A percentile compares a stretch with the other conserved stretches of the same genome.
Evolutionary conservation across 2,888 invertebrate genomes (phyloP).

Genomic region (Parthenolecanium corni): DNA sequence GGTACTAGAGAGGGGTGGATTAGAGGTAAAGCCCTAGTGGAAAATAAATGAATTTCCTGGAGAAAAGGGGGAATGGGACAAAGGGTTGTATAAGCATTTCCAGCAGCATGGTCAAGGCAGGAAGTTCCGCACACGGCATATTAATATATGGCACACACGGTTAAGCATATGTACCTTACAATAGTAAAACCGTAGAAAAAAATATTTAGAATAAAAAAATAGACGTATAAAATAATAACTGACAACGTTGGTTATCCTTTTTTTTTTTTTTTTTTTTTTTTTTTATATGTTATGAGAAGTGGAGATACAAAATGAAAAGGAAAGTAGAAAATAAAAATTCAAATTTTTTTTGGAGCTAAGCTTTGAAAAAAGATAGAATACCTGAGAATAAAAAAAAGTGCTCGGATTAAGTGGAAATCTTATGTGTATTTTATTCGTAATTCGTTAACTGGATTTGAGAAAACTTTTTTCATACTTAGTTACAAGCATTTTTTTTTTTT

Average conservation of each 20-base stretch:
- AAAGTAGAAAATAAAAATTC: too few species aligned
- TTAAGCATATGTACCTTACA: slow-evolving; percentile 15
- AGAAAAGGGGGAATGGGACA: slow-evolving; percentile 8
- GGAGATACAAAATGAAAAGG: too few species aligned
- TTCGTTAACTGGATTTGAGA: too few species aligned
- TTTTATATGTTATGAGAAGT: background rate
- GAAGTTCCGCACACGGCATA: slow-evolving; percentile 22
- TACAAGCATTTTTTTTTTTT: too few species aligned
- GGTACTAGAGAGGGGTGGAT: slow-evolving; percentile 10
- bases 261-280: background rate
- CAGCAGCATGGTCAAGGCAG: slow-evolving; percentile 21
- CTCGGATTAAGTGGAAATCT: too few species aligned
- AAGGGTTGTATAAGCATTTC: slow-evolving; percentile 25
- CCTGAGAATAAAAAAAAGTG: too few species aligned
- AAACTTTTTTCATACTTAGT: too few species aligned
- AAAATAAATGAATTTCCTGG: slow-evolving; percentile 25
- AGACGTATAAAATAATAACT: slow-evolving; percentile 20
- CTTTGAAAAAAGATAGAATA: too few species aligned
- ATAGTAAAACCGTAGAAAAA: slow-evolving; percentile 9
- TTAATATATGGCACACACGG: slow-evolving; percentile 11
- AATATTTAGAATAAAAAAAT: too few species aligned
- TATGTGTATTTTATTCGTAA: too few species aligned
- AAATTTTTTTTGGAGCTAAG: too few species aligned
- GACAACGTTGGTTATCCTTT: slow-evolving; percentile 10
- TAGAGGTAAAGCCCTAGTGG: slow-evolving; percentile 23